Percentiles rank a stretch among this genome's conserved stretches.
Evolutionary conservation across 2,888 invertebrate genomes (phyloP).

Genomic region (Melinopterus prodromus): DNA sequence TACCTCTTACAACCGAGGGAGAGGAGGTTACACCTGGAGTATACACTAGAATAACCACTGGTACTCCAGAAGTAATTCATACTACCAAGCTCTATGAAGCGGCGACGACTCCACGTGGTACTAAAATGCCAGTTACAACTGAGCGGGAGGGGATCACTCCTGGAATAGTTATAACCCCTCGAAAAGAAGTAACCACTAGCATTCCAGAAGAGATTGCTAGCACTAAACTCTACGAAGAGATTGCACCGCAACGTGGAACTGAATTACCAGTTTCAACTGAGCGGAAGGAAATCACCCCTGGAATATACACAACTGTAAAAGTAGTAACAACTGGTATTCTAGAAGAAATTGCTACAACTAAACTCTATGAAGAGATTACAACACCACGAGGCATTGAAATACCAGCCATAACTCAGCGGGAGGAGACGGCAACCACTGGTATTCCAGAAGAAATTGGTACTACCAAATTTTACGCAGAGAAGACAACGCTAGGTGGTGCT

Average conservation of each 20-base stretch:
- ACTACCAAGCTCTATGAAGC: no score
- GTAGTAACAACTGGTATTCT: neutral
- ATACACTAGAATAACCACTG: neutral
- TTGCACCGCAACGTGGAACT: neutral
- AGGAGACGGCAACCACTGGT: constrained; percentile 25
- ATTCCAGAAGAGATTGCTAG: neutral
- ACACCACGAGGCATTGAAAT: constrained; percentile 19
- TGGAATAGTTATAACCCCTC: no score
- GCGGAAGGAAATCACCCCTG: neutral
- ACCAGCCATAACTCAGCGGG: constrained; percentile 26
- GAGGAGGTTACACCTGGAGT: neutral
- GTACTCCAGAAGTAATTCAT: neutral
- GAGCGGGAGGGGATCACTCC: no score
- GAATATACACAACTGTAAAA: neutral
- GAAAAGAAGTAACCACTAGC: no score
- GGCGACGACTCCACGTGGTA: no score
- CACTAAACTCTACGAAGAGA: neutral
- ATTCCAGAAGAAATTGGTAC: neutral
- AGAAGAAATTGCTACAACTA: neutral
- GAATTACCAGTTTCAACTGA: neutral
- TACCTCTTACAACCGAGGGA: neutral
- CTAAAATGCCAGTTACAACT: no score
- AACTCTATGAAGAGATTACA: neutral
- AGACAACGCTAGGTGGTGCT: no score
- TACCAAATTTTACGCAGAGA: constrained; percentile 8